Evolutionary conservation across 1,140 invertebrate genomes (phyloP), one percentile per base, ranked within the genome.

Genomic region (Samia ricini): DNA sequence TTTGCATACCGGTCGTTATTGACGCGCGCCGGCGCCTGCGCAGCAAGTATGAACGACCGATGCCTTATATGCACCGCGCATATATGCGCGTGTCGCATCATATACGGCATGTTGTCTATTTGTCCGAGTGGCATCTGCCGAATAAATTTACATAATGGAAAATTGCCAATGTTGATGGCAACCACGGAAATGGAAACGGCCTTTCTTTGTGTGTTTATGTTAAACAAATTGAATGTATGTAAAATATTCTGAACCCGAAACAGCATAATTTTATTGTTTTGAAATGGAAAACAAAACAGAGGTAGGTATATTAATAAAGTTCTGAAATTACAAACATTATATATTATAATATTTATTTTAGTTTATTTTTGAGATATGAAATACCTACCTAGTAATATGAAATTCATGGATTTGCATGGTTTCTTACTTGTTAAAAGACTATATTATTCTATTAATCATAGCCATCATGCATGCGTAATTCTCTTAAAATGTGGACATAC

Each of bases 1-100:
- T 79, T 79, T 75, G 70, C 74, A 79, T 79, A 77, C 71, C 29
- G 21, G 72, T 21, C 65, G 68, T 61, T 71, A 74, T 67, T 73
- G 71, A 71, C 64, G 59, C 62, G 61, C 54, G 51, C 24, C 24
- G 66, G 66, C 70, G 70, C 68, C 66, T 60, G 68, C 72, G 65
- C 64, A 63, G 65, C 64, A 63, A 56, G 23, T n/a, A 26, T 22
- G 33, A 42, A 15, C 33, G 33, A 59, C 42, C 23, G 33, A 42
- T 23, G 29, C 24, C 61, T 23, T 61, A 66, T 26, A 61, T n/a
- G 59, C 36, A 56, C 12, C 21, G 19, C 23, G 49, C 33, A 29
- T 60, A 64, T 58, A 64, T 55, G 33, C 33, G 33, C 33, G 33
- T 42, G 33, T 42, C 22, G 21, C 7, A 20, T 15, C 36, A 21